These are phyloP conservation scores for Litocranius walleri DNA, from an alignment of 2,113 vertebrate genomes.

Conservation along the genomic window DNA sequence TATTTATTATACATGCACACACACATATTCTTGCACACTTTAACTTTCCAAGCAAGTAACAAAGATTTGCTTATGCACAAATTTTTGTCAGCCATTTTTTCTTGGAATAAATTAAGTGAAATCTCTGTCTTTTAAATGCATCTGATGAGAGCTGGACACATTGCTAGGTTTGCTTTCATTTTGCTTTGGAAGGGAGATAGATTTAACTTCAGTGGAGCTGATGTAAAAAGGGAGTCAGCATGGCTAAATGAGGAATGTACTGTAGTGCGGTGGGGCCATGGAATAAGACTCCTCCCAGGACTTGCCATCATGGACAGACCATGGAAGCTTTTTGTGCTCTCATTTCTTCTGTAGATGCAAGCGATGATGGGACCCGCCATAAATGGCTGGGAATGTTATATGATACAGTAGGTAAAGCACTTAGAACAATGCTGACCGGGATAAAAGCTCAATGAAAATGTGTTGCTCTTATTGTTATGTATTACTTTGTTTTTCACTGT, in stretches of 20 bases:
- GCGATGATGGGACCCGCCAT: neutral
- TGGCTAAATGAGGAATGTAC: neutral
- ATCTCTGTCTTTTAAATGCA: neutral
- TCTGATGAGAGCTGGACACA: neutral
- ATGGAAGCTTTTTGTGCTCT: neutral
- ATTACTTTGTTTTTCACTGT: neutral
- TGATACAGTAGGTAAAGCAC: neutral
- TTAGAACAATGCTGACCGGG: neutral
- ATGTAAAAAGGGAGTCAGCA: neutral
- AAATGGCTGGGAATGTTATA: neutral
- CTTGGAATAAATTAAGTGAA: neutral
- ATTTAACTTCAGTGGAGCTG: neutral
- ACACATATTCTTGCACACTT: neutral
- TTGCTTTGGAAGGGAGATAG: slow-evolving; percentile 13
- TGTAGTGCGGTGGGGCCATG: neutral
- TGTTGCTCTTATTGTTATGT: neutral
- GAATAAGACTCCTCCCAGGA: neutral
- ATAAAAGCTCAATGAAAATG: neutral
- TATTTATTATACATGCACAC: neutral
- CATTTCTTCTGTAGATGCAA: neutral
- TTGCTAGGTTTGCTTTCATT: slow-evolving; percentile 29
- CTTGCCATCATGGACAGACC: neutral
- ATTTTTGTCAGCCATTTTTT: neutral
- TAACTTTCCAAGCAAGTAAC: slow-evolving; percentile 2
- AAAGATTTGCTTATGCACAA: neutral